Evolutionary conservation across 1,140 invertebrate genomes (phyloP), one percentile per base, ranked within the genome.

Genomic region (Aleiodes sp.): DNA sequence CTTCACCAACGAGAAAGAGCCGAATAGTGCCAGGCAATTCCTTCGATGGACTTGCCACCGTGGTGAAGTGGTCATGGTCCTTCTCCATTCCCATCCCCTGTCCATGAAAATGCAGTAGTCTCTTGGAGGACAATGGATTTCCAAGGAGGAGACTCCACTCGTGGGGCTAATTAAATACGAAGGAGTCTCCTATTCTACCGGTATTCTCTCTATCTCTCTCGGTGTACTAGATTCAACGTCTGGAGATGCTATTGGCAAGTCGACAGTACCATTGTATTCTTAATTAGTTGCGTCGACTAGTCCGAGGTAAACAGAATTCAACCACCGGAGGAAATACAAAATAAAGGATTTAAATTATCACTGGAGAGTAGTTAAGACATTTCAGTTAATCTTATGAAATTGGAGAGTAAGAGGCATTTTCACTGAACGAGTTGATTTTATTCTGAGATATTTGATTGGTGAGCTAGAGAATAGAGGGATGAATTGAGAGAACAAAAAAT

Each of bases 151-250:
- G 29, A 31, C 8, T 1, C 46, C 46, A 52, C 46, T 52, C 46
- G 14, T 19, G 37, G 37, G 59, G 56, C 57, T 68, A 68, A 68
- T 68, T 68, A 61, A 68, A 68, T 61, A 68, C 57, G 57, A 60
- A 46, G 64, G 39, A 68, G 70, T 70, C 68, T 10, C 41, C 52
- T 28, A 31, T 28, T 29, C 29, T 21, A 35, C 29, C 16, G 29
- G 14, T 19, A 10, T 39, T 7, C 14, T 16, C 35, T 59, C 24
- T 28, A 12, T 59, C 19, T 62, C 21, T 57, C 31, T 33, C 59
- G 3, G 37, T 62, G 37, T 19, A 35, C 19, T 62, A 62, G 60
- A 37, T 61, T 28, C 65, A 57, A 67, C 33, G 52, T 67, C 56
- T 67, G 52, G 43, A 67, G 52, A 35, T 52, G 63, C 43, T 14